Base-by-base conservation (phyloP, 2,797 vertebrate genomes). In the Champsocephalus esox region DNA sequence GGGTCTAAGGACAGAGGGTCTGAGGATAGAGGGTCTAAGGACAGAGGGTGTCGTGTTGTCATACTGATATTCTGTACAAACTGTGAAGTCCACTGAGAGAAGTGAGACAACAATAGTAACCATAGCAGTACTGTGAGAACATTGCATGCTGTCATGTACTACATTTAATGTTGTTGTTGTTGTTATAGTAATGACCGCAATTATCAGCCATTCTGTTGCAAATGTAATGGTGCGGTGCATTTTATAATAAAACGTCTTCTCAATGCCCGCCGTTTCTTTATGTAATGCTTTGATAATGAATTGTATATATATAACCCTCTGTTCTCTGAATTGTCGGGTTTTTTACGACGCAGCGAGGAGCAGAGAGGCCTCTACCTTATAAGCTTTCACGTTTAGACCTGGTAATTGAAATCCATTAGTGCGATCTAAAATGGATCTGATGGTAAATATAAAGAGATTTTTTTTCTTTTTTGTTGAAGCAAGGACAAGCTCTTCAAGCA, bases 361-460 rank as follows among this genome's bases (percentile, higher is more conserved):
- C 81, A 90, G 69, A 83, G 78, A 87, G 63, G 60, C 77, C 88
- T 89, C 81, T 76, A 81, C 81, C 86, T 92, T 80, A 92, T 93
- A 91, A 92, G 89, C 84, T 90, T 89, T 90, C 86, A 93, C 87
- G 88, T 92, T 93, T 74, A 87, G 86, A 84, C 69, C 78, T 86
- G 80, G 86, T 92, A 92, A 93, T 87, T 92, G 90, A 94, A 94
- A 94, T 92, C 91, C 92, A 95, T 94, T 94, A 92, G 86, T 84
- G 73, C 49, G 75, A 90, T 93, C 83, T 83, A 87, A 94, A 94
- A 94, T 90, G 86, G 83, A 88, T 89, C 86, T 92, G 88, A 94
- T 93, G 88, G 81, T 92, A 96, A 97, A 97, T 95, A 96, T 95
- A 95, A 67, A 96, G 93, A 91, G 91, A 95, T 92, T 95, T 96